Base-by-base conservation (phyloP, 2,113 vertebrate genomes). In the Tichodroma muraria region DNA sequence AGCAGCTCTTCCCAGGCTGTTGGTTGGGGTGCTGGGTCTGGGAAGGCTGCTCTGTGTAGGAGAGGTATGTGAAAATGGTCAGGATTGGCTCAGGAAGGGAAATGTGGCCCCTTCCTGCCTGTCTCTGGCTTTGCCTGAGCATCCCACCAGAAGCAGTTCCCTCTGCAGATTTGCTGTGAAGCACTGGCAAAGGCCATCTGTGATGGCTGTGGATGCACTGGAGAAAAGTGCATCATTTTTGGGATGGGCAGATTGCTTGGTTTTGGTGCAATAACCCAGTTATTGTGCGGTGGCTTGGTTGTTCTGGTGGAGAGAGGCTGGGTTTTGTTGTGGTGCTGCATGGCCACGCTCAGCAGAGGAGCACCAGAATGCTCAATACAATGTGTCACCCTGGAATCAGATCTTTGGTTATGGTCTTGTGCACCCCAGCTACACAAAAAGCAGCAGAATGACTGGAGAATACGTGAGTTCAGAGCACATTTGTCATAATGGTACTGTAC, bases 1-100 rank as follows among this genome's bases (percentile, higher is more conserved):
- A 85, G 93, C 75, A 45, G 92, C 95, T 80, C 93, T 88, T 94
- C 85, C 93, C 88, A 85, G 94, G 86, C 89, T 75, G 68, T 16
- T 76, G 30, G 47, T n/a, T 45, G 88, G 88, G 83, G 52, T 16
- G 86, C 77, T 84, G 89, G 44, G 27, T 28, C 73, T 87, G 75
- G 69, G 61, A 89, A 72, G 70, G 63, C 80, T n/a, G 73, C 80
- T 94, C 61, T 38, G 54, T 37, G 80, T 19, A 10, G 7, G n/a
- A 33, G 60, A 56, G 40, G 49, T 42, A 3, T 11, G 18, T 88
- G 61, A 64, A 64, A 49, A 44, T 0, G 13, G 37, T 9, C 57
- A 47, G 91, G 60, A 61, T 1, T 30, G 56, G 35, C 76, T 82
- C 42, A 31, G 64, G 38, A 59, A 56, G 83, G 80, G 69, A 40